Evolutionary conservation across 2,797 vertebrate species (phyloP).

Genomic region (Syndactyla subalaris): DNA sequence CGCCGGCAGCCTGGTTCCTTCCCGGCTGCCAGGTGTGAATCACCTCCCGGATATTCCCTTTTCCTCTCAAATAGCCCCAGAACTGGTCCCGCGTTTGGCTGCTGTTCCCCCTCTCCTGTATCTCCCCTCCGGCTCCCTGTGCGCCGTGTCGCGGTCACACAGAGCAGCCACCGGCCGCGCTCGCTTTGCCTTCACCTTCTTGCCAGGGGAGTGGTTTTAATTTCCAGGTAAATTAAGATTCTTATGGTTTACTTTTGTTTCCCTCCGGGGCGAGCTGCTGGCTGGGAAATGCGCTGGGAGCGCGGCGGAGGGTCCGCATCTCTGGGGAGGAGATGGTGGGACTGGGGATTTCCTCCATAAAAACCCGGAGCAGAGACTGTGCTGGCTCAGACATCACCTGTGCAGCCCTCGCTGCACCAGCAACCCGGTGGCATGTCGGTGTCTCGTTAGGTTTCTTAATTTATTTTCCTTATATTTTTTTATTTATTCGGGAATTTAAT

Average conservation of each 20-base stretch:
- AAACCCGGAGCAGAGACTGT: background rate
- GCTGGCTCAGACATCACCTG: background rate
- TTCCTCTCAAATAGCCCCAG: background rate
- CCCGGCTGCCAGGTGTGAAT: background rate
- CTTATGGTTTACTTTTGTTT: background rate
- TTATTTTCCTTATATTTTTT: rapidly evolving
- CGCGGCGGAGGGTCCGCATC: rapidly evolving
- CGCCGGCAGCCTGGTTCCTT: background rate
- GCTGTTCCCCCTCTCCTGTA: rapidly evolving
- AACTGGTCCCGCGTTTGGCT: background rate
- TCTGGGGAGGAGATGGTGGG: background rate
- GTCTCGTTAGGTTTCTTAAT: background rate
- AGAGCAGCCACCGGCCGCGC: background rate
- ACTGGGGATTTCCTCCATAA: background rate
- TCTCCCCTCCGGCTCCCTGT: background rate
- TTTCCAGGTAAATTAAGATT: background rate
- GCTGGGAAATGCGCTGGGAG: background rate
- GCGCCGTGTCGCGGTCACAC: background rate
- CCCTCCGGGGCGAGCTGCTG: background rate
- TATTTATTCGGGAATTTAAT: background rate
- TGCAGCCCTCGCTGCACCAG: background rate
- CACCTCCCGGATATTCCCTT: background rate
- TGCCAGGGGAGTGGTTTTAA: background rate
- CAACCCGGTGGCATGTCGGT: background rate
- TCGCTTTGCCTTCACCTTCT: background rate